Evolutionary conservation across 1,140 invertebrate genomes (phyloP), one percentile per base, ranked within the genome.

Genomic region (Ceratosolen solmsi): DNA sequence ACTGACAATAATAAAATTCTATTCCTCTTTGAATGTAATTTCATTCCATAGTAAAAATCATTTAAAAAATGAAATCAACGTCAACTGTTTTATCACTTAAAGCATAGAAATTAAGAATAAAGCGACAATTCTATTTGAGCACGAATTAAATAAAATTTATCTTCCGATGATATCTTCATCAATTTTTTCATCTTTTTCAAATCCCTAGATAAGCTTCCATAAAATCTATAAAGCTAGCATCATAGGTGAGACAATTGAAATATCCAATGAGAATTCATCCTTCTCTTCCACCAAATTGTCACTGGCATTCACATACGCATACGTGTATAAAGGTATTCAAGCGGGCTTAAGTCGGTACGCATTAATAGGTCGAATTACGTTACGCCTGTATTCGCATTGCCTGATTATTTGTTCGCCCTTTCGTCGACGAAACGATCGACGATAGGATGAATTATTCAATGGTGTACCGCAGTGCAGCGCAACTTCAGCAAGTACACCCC

Each of bases 361-460:
- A 72, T 79, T 72, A 79, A 72, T 79, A 46, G 78, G 33, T 79
- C 51, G 46, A 8, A 56, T 79, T 79, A 65, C 51, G 33, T 13
- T 38, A 17, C 20, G 41, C 33, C n/a, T 46, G 41, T 72, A 49
- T 72, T 72, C n/a, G 56, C 33, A 17, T 38, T 20, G 36, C 25
- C 25, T 58, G 56, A 77, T 65, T 77, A 77, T 77, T 63, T 65
- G n/a, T 30, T 51, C 25, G 13, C 11, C 68, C 41, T 51, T 17
- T 51, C 36, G 20, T 27, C 41, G 41, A 70, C 30, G 33, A 79
- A 79, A 54, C 68, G 51, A 56, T 72, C 27, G 38, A 22, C 51
- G 65, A 79, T 71, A 56, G n/a, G 56, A 73, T 80, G 70, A 80
- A 80, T 80, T 73, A 80, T 80, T 80, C 70, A 80, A 80, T 80